A percentile compares a stretch with the other conserved stretches of the same genome.
These are phyloP conservation scores for Harpegnathos saltator DNA, from an alignment of 1,140 invertebrate species.

Conservation along the genomic window DNA sequence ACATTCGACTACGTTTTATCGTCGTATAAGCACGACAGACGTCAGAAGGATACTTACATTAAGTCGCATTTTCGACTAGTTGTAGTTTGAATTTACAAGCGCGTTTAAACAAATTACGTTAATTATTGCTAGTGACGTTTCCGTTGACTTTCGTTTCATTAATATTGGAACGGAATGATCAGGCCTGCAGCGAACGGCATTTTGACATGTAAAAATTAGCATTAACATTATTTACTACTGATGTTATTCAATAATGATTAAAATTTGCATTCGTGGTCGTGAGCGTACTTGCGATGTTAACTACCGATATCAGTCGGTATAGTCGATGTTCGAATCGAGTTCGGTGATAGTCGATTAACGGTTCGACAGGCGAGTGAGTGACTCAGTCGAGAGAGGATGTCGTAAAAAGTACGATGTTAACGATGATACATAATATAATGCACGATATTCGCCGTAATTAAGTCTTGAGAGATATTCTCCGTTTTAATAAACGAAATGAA, in stretches of 20 bases:
- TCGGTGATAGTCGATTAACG: conserved; percentile 46
- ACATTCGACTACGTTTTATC: neutral
- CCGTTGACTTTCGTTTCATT: conserved; percentile 46
- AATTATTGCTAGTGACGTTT: conserved; percentile 51
- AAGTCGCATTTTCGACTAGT: neutral
- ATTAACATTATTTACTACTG: conserved; percentile 56
- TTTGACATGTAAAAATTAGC: conserved; percentile 60
- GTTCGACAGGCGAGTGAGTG: conserved; percentile 36
- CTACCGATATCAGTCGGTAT: conserved; percentile 44
- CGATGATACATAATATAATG: conserved; percentile 32
- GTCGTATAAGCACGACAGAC: neutral
- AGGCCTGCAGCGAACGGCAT: conserved; percentile 31
- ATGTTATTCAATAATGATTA: conserved; percentile 52
- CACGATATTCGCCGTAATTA: conserved; percentile 36
- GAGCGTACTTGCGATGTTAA: conserved; percentile 10
- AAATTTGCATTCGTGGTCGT: conserved; percentile 50
- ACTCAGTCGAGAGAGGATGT: conserved; percentile 11
- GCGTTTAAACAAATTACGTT: conserved; percentile 41
- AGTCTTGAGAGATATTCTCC: conserved; percentile 23
- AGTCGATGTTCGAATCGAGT: too few relatives aligned
- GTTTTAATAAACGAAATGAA: conserved; percentile 41
- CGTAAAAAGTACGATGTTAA: conserved; percentile 30
- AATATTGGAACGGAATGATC: conserved; percentile 38
- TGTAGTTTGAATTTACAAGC: neutral
- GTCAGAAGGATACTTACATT: conserved; percentile 24